phyloP scores from a whole-genome alignment of 53 echinoderm and acorn worm genomes.

The Holothuria leucospilota region DNA sequence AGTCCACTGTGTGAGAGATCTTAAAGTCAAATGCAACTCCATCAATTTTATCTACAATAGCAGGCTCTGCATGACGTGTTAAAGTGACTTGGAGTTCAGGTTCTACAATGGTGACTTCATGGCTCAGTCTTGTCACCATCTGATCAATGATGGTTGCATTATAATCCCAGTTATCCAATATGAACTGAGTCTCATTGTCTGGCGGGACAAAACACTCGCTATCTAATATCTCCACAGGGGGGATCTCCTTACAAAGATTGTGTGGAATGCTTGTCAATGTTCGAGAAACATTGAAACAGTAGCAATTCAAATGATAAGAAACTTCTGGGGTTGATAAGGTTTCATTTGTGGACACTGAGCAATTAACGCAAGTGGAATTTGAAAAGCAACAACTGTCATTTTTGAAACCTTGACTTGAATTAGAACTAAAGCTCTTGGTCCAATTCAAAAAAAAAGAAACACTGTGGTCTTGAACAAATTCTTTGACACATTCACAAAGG shows the following conservation, averaged over 20 bases:
- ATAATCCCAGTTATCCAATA: conserved; percentile 75
- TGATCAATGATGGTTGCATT: conserved; percentile 74
- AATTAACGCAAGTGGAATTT: background rate
- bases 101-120: conserved; percentile 67
- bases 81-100: conserved; percentile 74
- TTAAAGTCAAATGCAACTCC: conserved; percentile 65
- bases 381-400: conserved; percentile 4
- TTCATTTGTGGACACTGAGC: background rate
- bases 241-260: conserved; percentile 36
- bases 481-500: conserved; percentile 12
- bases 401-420: background rate
- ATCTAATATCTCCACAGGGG: conserved; percentile 60
- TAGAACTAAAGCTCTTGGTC: background rate
- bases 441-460: conserved; percentile 7
- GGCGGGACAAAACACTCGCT: conserved; percentile 79
- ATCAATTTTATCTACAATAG: conserved; percentile 75
- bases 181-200: conserved; percentile 74
- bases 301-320: conserved; percentile 57
- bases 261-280: conserved; percentile 37
- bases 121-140: conserved; percentile 54
- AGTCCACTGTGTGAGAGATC: conserved; percentile 63
- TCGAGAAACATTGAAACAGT: conserved; percentile 62
- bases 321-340: background rate
- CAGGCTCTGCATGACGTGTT: conserved; percentile 63
- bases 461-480: background rate